Base-by-base conservation (phyloP, 2,797 vertebrate species). In the Nasua narica region DNA sequence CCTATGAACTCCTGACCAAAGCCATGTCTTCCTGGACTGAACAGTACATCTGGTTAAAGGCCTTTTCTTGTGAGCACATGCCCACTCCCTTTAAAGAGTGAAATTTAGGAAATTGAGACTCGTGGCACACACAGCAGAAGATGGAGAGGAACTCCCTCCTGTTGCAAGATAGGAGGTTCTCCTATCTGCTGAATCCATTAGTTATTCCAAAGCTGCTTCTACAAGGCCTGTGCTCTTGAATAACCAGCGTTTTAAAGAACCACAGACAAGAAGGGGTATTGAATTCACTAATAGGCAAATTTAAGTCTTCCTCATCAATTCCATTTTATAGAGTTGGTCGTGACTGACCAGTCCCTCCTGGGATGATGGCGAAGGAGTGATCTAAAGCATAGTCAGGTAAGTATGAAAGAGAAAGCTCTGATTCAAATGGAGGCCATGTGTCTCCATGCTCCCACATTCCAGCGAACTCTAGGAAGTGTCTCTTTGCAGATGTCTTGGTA, bases 391-490 rank as follows among this genome's bases (percentile, higher is more conserved):
- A 7, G 6, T 74, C 37, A 40, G 72, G n/a, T 37, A 3, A 6
- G n/a, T 76, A 40, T 46, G 40, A 40, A 96, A 19, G 35, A 56
- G 29, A 56, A 91, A 74, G 14, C 21, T 93, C 40, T 21, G 27
- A 18, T 69, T 67, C 77, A 46, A 29, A 11, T 2, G 10, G 27
- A 76, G 43, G 19, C 8, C 27, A 35, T 60, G 15, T 25, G 15
- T 3, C 15, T 4, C 14, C 10, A 0, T 35, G 32, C 56, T 79
- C 7, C 65, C 70, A 23, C n/a, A 9, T 56, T 21, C 60, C 9
- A 10, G 9, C 2, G 25, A 69, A 58, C 1, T 10, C 23, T 32
- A 32, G 40, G 35, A 43, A 9, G 16, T n/a, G 10, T 13, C n/a
- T 81, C 32, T 50, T 62, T 37, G 62, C 29, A 60, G 69, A 25